Evolutionary conservation across 2,888 invertebrate genomes (phyloP).

Genomic region (Frankliniella fusca): DNA sequence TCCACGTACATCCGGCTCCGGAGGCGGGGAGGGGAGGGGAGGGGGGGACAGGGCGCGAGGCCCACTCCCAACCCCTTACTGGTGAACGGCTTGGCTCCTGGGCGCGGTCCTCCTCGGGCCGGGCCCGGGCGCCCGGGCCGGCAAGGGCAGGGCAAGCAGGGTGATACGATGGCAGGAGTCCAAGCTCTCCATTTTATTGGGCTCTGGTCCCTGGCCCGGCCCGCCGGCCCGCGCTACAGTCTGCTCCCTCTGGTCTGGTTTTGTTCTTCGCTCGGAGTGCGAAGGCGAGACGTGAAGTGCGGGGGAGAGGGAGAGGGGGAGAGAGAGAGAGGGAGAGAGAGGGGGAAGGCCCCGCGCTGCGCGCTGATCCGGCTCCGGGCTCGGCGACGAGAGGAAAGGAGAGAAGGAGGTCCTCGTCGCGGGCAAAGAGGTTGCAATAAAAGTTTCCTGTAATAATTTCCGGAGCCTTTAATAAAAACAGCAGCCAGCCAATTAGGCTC

Average conservation of each 20-base stretch:
- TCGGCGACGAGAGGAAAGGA: no score
- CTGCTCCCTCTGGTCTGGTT: no score
- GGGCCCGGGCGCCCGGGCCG: background rate
- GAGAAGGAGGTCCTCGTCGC: background rate
- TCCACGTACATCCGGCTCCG: no score
- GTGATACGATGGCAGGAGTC: background rate
- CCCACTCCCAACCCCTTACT: background rate
- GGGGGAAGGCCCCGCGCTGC: no score
- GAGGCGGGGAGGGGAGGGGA: no score
- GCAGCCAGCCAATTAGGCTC: constrained; percentile 6
- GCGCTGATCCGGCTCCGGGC: no score
- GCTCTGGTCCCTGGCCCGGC: background rate
- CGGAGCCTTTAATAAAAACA: background rate
- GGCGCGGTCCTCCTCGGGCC: background rate
- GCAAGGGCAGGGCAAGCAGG: background rate
- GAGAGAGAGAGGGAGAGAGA: no score
- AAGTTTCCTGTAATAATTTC: constrained; percentile 23
- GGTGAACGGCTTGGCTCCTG: background rate
- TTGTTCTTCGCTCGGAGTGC: background rate
- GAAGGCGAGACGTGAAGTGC: background rate
- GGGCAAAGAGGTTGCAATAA: constrained; percentile 8
- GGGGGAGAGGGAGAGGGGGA: no score
- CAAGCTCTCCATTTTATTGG: constrained; percentile 26
- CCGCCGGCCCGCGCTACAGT: background rate
- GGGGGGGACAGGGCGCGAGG: no score